Evolutionary conservation across 2,888 invertebrate genomes (phyloP), one percentile per base, ranked within the genome.

Genomic region (Spicauda simplicius): DNA sequence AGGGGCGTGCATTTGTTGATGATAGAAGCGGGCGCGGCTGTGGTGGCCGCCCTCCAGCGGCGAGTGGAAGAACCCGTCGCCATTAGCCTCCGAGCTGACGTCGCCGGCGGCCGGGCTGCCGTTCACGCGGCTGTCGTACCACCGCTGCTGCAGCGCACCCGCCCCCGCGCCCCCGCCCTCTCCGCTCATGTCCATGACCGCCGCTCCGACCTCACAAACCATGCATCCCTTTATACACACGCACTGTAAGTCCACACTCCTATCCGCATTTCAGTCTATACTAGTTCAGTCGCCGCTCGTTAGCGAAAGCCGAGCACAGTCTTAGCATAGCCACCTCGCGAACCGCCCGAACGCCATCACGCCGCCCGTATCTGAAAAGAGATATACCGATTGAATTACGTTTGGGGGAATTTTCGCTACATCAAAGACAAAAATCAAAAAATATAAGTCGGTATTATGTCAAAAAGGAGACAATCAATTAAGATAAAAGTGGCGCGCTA

Each of bases 1-100:
- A 74, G 94, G 93, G 76, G 90, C 90, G 83, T 94, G 94, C 93
- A 94, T 94, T 78, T 94, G 94, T 81, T 93, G 94, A 77, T 94
- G 94, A 88, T 94, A 94, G 87, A 94, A 94, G 70, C 94, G 90
- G 73, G 93, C 92, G 80, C 93, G 87, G 81, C 93, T 90, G 80
- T 93, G 91, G 81, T 94, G 93, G 80, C 88, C 94, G 87, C 91
- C 91, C 80, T 93, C 94, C 73, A 88, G 88, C 86, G 90, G 93
- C 80, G 86, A 94, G 87, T 91, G 94, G 93, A 88, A 94, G 92
- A 93, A 93, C 75, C 88, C 90, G 76, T 92, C 88, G 80, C 94
- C 89, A 86, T 93, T 90, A 86, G 93, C 80, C 83, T 94, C 90
- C 82, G 94, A 81, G 90, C 80, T 83, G 81, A 84, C 89, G 82